phyloP scores from a whole-genome alignment of 2,888 invertebrate species.

The Nebria salina region DNA sequence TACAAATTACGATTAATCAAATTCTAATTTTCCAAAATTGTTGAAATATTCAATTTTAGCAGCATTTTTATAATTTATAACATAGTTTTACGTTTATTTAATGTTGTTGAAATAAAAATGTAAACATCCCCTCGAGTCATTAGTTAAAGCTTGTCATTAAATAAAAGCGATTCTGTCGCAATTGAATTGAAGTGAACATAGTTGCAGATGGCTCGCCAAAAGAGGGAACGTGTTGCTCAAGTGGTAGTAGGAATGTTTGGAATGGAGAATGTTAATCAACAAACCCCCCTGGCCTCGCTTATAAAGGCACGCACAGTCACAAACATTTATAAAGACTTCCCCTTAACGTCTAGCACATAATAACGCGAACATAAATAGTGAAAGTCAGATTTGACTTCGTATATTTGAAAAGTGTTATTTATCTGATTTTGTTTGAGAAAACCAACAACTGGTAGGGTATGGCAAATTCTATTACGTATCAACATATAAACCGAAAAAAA shows the following conservation, averaged over 20 bases:
- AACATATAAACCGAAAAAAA: background rate
- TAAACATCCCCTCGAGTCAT: background rate
- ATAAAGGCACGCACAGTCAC: slow-evolving; percentile 9
- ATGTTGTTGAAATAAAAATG: background rate
- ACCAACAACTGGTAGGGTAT: background rate
- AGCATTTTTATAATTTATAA: background rate
- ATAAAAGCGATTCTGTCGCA: background rate
- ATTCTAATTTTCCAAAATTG: too few relatives aligned
- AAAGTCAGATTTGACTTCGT: background rate
- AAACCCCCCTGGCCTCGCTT: background rate
- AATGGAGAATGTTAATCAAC: slow-evolving; percentile 42
- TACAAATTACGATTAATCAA: too few relatives aligned
- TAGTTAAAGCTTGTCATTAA: background rate
- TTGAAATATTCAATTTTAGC: too few relatives aligned
- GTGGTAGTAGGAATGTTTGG: slow-evolving; percentile 25
- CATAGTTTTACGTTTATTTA: background rate
- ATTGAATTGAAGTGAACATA: background rate
- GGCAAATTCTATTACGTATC: background rate
- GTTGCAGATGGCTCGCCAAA: background rate
- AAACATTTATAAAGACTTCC: slow-evolving; percentile 6
- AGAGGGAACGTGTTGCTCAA: slow-evolving; percentile 24
- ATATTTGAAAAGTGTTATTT: too few relatives aligned
- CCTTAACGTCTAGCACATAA: background rate
- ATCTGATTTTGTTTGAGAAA: background rate
- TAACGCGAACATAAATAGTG: background rate